Conservation (phyloP, 2,888 invertebrate species). For the Hedychridium roseum region DNA sequence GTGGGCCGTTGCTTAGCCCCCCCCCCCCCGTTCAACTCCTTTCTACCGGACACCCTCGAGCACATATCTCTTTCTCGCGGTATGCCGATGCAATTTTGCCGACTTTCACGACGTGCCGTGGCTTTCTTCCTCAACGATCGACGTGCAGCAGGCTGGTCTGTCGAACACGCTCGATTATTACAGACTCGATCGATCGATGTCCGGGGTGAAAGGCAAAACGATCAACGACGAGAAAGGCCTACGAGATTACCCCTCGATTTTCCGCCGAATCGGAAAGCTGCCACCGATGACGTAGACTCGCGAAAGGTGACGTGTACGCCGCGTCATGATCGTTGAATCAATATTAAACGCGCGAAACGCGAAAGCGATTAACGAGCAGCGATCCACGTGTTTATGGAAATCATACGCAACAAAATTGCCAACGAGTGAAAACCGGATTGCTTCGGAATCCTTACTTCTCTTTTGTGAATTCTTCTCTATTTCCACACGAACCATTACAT, state of each 20-base stretch:
- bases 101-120: constrained; percentile 41
- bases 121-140: constrained; percentile 39
- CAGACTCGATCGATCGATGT: constrained; percentile 27
- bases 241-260: constrained; percentile 21
- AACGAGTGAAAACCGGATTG: too few relatives aligned
- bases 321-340: too few relatives aligned
- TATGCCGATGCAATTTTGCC: constrained; percentile 7
- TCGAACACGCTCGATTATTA: constrained; percentile 23
- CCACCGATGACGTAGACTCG: too few relatives aligned
- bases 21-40: constrained; percentile 20
- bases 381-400: too few relatives aligned
- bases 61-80: constrained; percentile 18
- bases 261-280: constrained; percentile 31
- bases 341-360: too few relatives aligned
- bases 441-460: too few relatives aligned
- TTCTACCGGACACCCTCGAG: too few relatives aligned
- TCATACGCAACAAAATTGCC: too few relatives aligned
- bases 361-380: too few relatives aligned
- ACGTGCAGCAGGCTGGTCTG: constrained; percentile 15
- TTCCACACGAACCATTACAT: too few relatives aligned
- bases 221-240: constrained; percentile 5
- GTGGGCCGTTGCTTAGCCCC: constrained; percentile 15
- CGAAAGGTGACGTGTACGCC: too few relatives aligned
- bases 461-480: too few relatives aligned
- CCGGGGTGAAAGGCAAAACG: constrained; percentile 57